These are phyloP conservation scores for Psilopsiagon aurifrons DNA, from an alignment of 2,113 vertebrate species.

Conservation along the genomic window DNA sequence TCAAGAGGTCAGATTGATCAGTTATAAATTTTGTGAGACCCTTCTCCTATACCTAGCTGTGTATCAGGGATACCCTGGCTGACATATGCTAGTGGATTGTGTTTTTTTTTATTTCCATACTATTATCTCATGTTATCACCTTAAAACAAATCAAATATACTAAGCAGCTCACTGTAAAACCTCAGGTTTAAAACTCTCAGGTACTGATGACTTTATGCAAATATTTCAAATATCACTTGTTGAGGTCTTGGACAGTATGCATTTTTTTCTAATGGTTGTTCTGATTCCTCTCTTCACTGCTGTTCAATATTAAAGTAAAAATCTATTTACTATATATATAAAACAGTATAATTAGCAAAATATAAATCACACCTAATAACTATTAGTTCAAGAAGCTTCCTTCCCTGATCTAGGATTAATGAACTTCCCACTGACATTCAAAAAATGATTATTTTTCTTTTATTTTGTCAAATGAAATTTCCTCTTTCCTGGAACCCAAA, in stretches of 20 bases:
- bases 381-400: background rate
- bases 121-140: background rate
- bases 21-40: background rate
- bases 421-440: background rate
- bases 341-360: background rate
- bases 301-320: background rate
- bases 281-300: background rate
- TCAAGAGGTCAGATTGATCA: background rate
- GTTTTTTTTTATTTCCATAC: background rate
- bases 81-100: background rate
- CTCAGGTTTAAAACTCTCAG: background rate
- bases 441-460: background rate
- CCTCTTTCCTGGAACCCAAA: background rate
- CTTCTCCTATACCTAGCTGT: background rate
- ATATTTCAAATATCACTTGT: background rate
- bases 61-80: background rate
- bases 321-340: background rate
- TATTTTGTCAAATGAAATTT: background rate
- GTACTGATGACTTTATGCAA: background rate
- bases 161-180: background rate
- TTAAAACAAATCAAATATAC: background rate
- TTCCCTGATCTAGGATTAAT: background rate
- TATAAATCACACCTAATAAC: background rate
- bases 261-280: background rate
- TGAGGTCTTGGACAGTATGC: background rate